Percentiles rank a stretch among this genome's conserved stretches.
These are phyloP conservation scores for Biston betularia DNA, from an alignment of 2,888 invertebrate species.

Conservation along the genomic window DNA sequence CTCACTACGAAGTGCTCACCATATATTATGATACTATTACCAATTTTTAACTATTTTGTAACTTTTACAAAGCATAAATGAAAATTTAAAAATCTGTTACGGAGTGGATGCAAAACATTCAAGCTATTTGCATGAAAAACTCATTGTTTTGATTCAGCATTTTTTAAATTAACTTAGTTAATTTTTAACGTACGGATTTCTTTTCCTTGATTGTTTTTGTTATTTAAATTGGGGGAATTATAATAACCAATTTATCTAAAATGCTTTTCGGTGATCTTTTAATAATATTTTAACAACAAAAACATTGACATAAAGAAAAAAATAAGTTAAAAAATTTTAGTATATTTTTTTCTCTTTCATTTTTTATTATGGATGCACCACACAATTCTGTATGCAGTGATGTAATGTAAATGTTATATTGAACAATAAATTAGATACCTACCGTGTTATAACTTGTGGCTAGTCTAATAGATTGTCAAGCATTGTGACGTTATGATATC, in stretches of 20 bases:
- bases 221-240: conserved; percentile 51
- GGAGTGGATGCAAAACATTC: conserved; percentile 48
- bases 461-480: no score
- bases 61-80: conserved; percentile 13
- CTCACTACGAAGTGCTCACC: no score
- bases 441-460: not conserved
- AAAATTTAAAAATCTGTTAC: conserved; percentile 43
- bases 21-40: not conserved
- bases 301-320: not conserved
- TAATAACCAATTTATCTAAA: conserved; percentile 45
- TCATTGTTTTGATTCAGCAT: conserved; percentile 55
- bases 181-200: conserved; percentile 49
- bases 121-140: conserved; percentile 67
- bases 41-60: not conserved
- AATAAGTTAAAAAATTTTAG: no score
- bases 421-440: conserved; percentile 17
- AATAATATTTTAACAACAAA: no score
- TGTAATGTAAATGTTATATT: conserved; percentile 23
- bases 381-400: conserved; percentile 21
- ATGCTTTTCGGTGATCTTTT: conserved; percentile 8
- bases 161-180: conserved; percentile 49
- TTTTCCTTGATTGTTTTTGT: conserved; percentile 51
- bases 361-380: conserved; percentile 11
- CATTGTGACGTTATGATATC: no score
- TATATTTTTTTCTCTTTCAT: not conserved